Evolutionary conservation across 2,888 invertebrate species (phyloP).

Genomic region (Tuta absoluta): DNA sequence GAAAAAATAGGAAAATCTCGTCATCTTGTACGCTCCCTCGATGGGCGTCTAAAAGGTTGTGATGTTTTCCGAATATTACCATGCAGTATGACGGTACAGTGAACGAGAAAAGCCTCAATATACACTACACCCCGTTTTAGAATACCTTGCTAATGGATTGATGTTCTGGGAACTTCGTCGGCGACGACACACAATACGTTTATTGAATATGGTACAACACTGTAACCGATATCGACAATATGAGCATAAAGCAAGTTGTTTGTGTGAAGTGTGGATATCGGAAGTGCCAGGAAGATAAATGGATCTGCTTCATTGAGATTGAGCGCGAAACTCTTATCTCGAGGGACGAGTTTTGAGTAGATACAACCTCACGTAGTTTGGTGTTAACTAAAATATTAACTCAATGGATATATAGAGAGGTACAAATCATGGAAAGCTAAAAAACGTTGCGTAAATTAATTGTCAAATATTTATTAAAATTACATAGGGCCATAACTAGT

Average conservation of each 20-base stretch:
- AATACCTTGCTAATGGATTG: conserved; percentile 18
- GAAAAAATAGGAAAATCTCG: conserved; percentile 29
- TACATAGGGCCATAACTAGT: too few relatives aligned
- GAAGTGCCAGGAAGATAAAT: conserved; percentile 62
- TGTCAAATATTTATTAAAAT: too few relatives aligned
- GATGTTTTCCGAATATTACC: conserved; percentile 10
- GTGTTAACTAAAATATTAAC: conserved; percentile 18
- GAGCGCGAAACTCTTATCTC: conserved; percentile 65
- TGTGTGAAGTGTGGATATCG: conserved; percentile 52
- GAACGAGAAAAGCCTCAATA: neutral
- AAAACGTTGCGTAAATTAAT: too few relatives aligned
- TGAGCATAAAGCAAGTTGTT: conserved; percentile 16
- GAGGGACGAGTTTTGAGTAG: conserved; percentile 51
- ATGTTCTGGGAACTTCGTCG: conserved; percentile 7
- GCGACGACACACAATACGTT: conserved; percentile 3
- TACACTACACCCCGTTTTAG: conserved; percentile 10
- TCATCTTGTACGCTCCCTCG: neutral
- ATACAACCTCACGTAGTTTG: conserved; percentile 46
- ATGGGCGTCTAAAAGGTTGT: conserved; percentile 22
- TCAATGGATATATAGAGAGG: too few relatives aligned
- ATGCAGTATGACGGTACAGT: neutral
- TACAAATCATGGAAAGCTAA: too few relatives aligned
- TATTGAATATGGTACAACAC: neutral
- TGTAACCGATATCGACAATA: neutral
- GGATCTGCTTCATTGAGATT: conserved; percentile 58